Evolutionary conservation across 2,888 invertebrate species (phyloP).

Genomic region (Drosophila aldrichi): DNA sequence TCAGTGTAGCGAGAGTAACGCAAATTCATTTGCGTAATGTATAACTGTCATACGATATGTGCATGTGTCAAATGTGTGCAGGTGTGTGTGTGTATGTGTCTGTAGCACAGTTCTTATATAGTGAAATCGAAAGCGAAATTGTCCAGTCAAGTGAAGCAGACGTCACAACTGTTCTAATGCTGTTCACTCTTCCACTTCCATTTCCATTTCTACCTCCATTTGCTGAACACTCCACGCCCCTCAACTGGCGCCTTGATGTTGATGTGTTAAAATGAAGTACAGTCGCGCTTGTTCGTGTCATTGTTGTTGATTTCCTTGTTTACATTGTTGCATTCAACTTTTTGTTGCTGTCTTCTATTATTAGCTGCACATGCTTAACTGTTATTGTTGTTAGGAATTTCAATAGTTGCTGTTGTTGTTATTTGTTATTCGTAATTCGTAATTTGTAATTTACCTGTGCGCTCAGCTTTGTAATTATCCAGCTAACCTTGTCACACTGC

Average conservation of each 20-base stretch:
- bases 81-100: neutral
- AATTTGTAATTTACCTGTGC: conserved; percentile 65
- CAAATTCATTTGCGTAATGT: conserved; percentile 54
- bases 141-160: conserved; percentile 40
- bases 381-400: conserved; percentile 23
- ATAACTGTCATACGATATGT: conserved; percentile 48
- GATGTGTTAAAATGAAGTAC: conserved; percentile 56
- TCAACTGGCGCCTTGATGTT: neutral
- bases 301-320: conserved; percentile 69
- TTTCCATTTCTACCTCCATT: neutral
- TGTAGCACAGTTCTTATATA: conserved; percentile 56
- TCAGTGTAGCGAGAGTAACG: conserved; percentile 25
- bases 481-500: conserved; percentile 68
- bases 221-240: neutral
- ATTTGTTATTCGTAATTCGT: conserved; percentile 15
- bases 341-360: conserved; percentile 49
- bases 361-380: conserved; percentile 55
- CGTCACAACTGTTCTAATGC: conserved; percentile 41
- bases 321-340: conserved; percentile 60
- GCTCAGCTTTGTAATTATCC: conserved; percentile 71
- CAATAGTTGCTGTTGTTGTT: conserved; percentile 18
- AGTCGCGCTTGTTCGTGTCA: conserved; percentile 54
- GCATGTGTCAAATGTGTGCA: neutral
- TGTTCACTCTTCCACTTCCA: conserved; percentile 16
- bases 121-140: conserved; percentile 69